Percentiles rank a stretch among this genome's conserved stretches.
These are phyloP conservation scores for Emmelina monodactyla DNA, from an alignment of 2,888 invertebrate genomes.

Conservation along the genomic window DNA sequence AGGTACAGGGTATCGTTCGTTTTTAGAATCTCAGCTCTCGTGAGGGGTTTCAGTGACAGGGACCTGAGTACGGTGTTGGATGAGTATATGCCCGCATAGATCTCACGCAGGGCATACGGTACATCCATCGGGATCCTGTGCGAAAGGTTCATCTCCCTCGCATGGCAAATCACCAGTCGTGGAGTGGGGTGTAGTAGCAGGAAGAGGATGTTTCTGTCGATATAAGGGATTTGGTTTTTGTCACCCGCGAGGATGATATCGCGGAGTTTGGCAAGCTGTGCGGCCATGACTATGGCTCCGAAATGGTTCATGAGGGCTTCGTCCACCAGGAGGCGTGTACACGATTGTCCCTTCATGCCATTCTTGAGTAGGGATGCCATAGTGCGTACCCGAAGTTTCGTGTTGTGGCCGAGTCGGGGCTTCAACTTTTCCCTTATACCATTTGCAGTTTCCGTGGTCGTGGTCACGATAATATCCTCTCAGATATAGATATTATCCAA, in stretches of 20 bases:
- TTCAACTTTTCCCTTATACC: too few species aligned
- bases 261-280: conserved; percentile 5
- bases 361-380: conserved; percentile 7
- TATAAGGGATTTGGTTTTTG: conserved; percentile 18
- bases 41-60: too few species aligned
- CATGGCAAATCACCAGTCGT: conserved; percentile 1
- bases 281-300: too few species aligned
- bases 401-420: too few species aligned
- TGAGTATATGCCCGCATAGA: conserved; percentile 6
- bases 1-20: too few species aligned
- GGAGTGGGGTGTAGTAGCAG: conserved; percentile 7
- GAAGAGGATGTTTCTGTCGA: conserved; percentile 17
- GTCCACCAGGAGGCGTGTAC: too few species aligned
- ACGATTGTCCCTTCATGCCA: conserved; percentile 3
- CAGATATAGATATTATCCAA: too few species aligned
- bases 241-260: conserved; percentile 17
- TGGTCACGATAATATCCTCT: too few species aligned
- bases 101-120: conserved; percentile 9
- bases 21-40: too few species aligned
- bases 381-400: conserved; percentile 6
- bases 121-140: conserved; percentile 15
- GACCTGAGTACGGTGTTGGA: conserved; percentile 1
- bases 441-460: too few species aligned
- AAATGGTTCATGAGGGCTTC: too few species aligned
- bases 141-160: conserved; percentile 6